These are phyloP conservation scores for Apamea crenata DNA, from an alignment of 2,888 invertebrate species.

Conservation along the genomic window DNA sequence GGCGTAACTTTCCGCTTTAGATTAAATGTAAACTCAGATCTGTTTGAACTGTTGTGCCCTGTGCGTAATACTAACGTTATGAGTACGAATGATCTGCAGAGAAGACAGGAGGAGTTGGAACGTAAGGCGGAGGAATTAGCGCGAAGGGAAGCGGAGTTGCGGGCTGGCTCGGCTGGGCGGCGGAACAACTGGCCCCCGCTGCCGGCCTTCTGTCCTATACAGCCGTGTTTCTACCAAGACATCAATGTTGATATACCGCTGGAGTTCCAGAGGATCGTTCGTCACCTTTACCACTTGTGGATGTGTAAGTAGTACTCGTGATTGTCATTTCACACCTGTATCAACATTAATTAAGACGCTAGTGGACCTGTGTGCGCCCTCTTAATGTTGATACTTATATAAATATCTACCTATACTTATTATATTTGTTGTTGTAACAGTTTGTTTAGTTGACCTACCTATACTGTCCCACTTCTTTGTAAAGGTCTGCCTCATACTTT, in stretches of 20 bases:
- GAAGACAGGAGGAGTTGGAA: constrained; percentile 97
- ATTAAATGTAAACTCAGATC: constrained; percentile 53
- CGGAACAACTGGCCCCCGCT: constrained; percentile 99
- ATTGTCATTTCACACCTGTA: constrained; percentile 19
- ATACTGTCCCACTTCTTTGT: too few relatives aligned
- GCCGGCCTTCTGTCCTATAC: constrained; percentile 97
- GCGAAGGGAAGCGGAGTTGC: constrained; percentile 96
- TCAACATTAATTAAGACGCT: too few relatives aligned
- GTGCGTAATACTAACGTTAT: constrained; percentile 51
- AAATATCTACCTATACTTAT: neutral
- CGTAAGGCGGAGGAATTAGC: constrained; percentile 97
- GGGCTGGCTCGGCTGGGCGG: constrained; percentile 91
- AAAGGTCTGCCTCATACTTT: neutral
- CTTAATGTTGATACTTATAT: neutral
- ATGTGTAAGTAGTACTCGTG: constrained; percentile 95
- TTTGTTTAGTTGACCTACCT: too few relatives aligned
- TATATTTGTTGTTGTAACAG: too few relatives aligned
- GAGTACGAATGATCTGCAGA: constrained; percentile 87
- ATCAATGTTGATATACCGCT: constrained; percentile 99
- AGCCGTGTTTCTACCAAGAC: constrained; percentile 99
- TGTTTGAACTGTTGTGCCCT: constrained; percentile 20
- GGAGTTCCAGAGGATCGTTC: constrained; percentile 99
- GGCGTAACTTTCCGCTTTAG: constrained; percentile 64
- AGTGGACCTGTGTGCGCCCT: too few relatives aligned
- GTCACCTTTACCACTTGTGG: constrained; percentile 98